Evolutionary conservation across 2,797 vertebrate genomes (phyloP), one percentile per base, ranked within the genome.

Genomic region (Pterois miles): DNA sequence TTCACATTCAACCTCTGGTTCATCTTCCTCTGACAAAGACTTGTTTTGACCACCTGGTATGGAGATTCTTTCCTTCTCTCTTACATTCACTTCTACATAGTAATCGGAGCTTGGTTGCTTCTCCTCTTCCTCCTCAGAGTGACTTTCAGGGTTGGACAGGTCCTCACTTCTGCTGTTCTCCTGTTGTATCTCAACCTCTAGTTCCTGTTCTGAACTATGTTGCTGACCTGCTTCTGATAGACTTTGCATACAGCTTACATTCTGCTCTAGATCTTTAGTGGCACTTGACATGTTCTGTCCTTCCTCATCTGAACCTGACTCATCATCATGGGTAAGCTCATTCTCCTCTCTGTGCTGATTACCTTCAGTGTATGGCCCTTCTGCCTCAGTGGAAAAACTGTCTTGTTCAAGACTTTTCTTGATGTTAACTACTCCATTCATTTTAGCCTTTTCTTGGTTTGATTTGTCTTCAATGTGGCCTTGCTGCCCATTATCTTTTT

Each of bases 31-130:
- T 65, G 57, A 74, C 52, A 8, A 20, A 40, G 40, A 56, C 25
- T 16, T 36, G 36, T 78, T 71, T 73, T 86, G 70, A 33, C 23
- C 63, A 4, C 74, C 66, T 4, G 25, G 52, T 13, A 65, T 69
- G 11, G 52, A 68, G 54, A n/a, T 46, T 8, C 57, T 69, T 57
- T 72, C 29, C 3, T 65, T 67, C 27, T 52, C 56, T 54, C 52
- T 80, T 20, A 56, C 50, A 52, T 48, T 72, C 27, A 87, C 29
- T 60, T 90, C 82, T 20, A 68, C 72, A 13, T 84, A 80, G 16
- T 48, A 58, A 25, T 58, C 56, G 6, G 57, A 33, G 11, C 22
- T 65, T 10, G 5, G 1, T 59, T 75, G 36, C 23, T 57, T 65
- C 11, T 63, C 20, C 4, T 74, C 74, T 65, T 88, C 65, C 13